Evolutionary conservation across 2,888 invertebrate species (phyloP).

Genomic region (Herminia tarsipennalis): DNA sequence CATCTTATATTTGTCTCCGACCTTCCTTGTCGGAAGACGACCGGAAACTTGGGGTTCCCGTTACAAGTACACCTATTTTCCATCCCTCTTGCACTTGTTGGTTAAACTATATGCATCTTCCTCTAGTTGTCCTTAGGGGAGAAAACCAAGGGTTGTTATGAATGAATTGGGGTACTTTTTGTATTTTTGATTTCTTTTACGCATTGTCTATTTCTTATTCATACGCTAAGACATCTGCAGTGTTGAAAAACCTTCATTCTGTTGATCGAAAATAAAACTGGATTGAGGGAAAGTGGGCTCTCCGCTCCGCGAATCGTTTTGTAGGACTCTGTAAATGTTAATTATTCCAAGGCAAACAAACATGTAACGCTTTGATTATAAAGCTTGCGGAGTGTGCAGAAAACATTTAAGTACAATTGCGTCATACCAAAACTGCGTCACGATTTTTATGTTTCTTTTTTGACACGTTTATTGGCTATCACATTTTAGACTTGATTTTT

Average conservation of each 20-base stretch:
- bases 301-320: no score
- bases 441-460: no score
- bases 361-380: no score
- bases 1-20: conserved; percentile 54
- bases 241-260: conserved; percentile 17
- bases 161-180: conserved; percentile 50
- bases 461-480: no score
- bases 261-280: background rate
- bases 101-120: conserved; percentile 41
- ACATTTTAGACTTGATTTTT: no score
- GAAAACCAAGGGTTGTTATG: conserved; percentile 56
- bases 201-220: conserved; percentile 51
- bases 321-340: no score
- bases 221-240: conserved; percentile 60
- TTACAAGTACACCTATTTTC: conserved; percentile 52
- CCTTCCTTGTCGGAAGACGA: conserved; percentile 65
- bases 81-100: conserved; percentile 50
- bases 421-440: no score
- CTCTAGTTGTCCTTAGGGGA: conserved; percentile 63
- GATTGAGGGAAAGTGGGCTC: background rate
- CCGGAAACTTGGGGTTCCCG: conserved; percentile 72
- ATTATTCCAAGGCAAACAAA: conserved; percentile 18
- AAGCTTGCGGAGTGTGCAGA: no score
- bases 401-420: no score
- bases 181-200: conserved; percentile 54